phyloP scores from a whole-genome alignment of 2,888 invertebrate species.

The Scelioninae gen. 1 region DNA sequence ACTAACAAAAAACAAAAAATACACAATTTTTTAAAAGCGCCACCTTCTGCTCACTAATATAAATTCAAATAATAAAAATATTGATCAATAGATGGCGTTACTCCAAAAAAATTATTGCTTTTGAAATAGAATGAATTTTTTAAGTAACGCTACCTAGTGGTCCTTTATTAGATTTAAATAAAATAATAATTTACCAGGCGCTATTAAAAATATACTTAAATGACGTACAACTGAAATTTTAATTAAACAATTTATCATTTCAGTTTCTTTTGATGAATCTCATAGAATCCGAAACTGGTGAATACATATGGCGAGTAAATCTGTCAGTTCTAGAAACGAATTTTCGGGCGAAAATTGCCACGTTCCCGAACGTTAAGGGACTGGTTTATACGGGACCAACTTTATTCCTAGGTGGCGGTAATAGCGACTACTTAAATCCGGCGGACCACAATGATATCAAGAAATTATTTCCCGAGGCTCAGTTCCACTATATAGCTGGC shows the following conservation, averaged over 20 bases:
- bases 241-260: no score
- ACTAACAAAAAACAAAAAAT: no score
- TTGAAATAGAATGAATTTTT: no score
- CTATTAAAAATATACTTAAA: no score
- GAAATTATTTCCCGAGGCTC: constrained; percentile 89
- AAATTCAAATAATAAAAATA: no score
- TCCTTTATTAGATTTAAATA: no score
- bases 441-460: constrained; percentile 87
- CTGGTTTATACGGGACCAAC: constrained; percentile 88
- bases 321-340: constrained; percentile 89
- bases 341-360: constrained; percentile 87
- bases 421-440: constrained; percentile 91
- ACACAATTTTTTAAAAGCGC: no score
- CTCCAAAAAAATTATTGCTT: no score
- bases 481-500: constrained; percentile 89
- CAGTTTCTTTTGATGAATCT: constrained; percentile 95
- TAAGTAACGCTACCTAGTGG: no score
- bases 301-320: constrained; percentile 92
- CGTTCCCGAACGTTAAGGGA: constrained; percentile 86
- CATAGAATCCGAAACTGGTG: constrained; percentile 87
- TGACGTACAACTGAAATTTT: no score
- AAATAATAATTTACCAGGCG: no score
- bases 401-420: constrained; percentile 92
- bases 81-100: no score
- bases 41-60: neutral